Percentiles rank a stretch among this genome's conserved stretches.
phyloP scores from a whole-genome alignment of 2,888 invertebrate species.

The Silvanus unidentatus region DNA sequence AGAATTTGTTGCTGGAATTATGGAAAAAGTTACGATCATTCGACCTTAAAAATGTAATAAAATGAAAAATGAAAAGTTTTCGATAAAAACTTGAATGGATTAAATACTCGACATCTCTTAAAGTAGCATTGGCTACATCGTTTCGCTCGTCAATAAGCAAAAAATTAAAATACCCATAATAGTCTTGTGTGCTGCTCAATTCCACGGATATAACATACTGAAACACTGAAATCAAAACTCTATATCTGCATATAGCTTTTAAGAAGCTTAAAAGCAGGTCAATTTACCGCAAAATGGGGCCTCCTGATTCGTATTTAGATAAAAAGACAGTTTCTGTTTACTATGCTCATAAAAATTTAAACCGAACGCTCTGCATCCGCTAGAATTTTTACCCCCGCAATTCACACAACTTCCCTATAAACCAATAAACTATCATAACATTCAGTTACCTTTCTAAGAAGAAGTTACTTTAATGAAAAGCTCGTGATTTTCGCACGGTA shows the following conservation, averaged over 20 bases:
- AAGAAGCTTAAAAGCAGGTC: no score
- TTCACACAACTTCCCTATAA: constrained; percentile 34
- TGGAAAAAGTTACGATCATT: constrained; percentile 8
- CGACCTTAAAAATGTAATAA: constrained; percentile 10
- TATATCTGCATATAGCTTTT: neutral
- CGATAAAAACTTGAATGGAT: neutral
- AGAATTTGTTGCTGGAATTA: constrained; percentile 25
- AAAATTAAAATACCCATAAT: constrained; percentile 36
- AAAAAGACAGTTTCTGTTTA: constrained; percentile 32
- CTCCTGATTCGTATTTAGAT: constrained; percentile 34
- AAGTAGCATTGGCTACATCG: constrained; percentile 28
- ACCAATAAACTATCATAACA: constrained; percentile 9
- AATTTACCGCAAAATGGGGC: constrained; percentile 41
- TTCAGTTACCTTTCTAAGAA: neutral
- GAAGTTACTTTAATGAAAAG: constrained; percentile 32
- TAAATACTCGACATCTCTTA: constrained; percentile 27
- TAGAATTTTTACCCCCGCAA: constrained; percentile 26
- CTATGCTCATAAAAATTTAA: constrained; percentile 27
- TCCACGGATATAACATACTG: constrained; percentile 21
- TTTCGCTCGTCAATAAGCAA: constrained; percentile 34
- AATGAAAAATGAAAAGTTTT: neutral
- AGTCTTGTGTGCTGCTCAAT: constrained; percentile 5
- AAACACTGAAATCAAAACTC: constrained; percentile 19
- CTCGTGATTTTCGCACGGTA: constrained; percentile 35
- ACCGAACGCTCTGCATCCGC: constrained; percentile 37